Evolutionary conservation across 1,140 invertebrate species (phyloP).

Genomic region (Zophobas morio): DNA sequence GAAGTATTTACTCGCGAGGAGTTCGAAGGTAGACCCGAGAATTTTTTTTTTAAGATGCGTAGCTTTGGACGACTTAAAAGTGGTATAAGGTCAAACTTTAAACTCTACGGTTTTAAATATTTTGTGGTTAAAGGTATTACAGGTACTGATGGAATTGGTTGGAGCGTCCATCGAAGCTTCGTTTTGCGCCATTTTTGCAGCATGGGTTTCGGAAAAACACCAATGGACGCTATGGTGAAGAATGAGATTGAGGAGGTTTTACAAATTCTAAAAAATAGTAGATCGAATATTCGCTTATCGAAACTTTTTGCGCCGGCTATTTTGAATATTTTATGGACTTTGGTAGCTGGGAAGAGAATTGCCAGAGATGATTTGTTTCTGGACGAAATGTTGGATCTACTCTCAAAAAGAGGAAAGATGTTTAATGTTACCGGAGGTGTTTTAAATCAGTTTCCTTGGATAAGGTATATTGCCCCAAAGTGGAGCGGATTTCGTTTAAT

Average conservation of each 20-base stretch:
- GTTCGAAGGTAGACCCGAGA: constrained; percentile 81
- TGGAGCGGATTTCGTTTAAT: constrained; percentile 79
- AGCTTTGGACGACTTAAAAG: constrained; percentile 79
- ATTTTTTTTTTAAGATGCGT: constrained; percentile 78
- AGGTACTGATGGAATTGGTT: constrained; percentile 81
- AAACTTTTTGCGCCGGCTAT: constrained; percentile 74
- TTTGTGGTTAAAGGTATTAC: constrained; percentile 74
- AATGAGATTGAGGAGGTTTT: constrained; percentile 74
- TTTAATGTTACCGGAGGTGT: constrained; percentile 82
- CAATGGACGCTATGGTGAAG: constrained; percentile 81
- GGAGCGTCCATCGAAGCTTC: constrained; percentile 84
- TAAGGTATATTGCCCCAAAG: constrained; percentile 78
- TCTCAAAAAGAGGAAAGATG: constrained; percentile 74
- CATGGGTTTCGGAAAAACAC: constrained; percentile 81
- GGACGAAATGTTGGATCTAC: constrained; percentile 72
- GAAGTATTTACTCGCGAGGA: constrained; percentile 76
- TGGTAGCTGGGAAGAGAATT: constrained; percentile 76
- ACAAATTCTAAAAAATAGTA: constrained; percentile 66
- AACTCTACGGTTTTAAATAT: neutral
- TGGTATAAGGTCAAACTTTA: constrained; percentile 56
- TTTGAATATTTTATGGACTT: constrained; percentile 83
- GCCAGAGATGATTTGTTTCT: constrained; percentile 71
- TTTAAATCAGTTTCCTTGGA: constrained; percentile 79
- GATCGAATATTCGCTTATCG: constrained; percentile 66
- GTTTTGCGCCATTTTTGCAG: constrained; percentile 78